A percentile compares a stretch with the other conserved stretches of the same genome.
Evolutionary conservation across 2,113 vertebrate genomes (phyloP).

Genomic region (Bubo blakistoni): DNA sequence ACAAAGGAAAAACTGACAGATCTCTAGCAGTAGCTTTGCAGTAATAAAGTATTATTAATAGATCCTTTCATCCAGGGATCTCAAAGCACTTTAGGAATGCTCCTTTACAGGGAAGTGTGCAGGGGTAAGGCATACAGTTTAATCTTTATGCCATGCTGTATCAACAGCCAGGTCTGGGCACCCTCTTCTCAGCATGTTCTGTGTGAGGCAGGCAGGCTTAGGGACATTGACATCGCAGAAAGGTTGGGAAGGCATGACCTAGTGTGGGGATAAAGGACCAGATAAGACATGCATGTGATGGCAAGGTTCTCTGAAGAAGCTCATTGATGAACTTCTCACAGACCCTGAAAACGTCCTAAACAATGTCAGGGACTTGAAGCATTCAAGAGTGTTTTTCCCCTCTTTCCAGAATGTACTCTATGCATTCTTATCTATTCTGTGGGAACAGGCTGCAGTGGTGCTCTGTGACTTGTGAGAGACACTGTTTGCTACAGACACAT

Average conservation of each 20-base stretch:
- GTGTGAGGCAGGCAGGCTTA: background rate
- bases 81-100: background rate
- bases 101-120: background rate
- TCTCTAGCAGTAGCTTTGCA: background rate
- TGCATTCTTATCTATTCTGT: background rate
- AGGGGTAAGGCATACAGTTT: background rate
- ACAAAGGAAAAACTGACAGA: constrained; percentile 1
- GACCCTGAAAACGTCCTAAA: background rate
- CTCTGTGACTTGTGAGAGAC: background rate
- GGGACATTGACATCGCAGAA: background rate
- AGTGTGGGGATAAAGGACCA: background rate
- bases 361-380: background rate
- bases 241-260: background rate
- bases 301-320: background rate
- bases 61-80: background rate
- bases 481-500: background rate
- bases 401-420: background rate
- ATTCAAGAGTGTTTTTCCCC: background rate
- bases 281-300: background rate
- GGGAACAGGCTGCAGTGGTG: background rate
- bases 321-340: background rate
- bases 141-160: accelerated
- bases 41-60: background rate
- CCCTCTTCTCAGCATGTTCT: background rate
- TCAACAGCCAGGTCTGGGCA: background rate